These are phyloP conservation scores for Spilogale gracilis DNA, from an alignment of 2,113 vertebrate species.

Conservation along the genomic window DNA sequence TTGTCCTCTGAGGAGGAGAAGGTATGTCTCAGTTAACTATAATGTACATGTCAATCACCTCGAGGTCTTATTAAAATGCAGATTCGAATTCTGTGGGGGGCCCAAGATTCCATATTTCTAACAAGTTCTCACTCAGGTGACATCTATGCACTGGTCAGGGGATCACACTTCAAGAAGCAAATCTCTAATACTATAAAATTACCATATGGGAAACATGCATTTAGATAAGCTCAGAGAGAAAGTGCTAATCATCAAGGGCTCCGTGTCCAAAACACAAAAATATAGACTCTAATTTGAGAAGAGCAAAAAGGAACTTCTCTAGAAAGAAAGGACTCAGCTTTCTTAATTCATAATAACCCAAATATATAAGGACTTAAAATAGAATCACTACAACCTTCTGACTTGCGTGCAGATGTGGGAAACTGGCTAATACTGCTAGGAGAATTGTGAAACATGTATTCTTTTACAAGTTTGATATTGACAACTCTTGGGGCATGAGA, in stretches of 20 bases:
- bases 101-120: not conserved
- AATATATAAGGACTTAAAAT: conserved; percentile 22
- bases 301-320: conserved; percentile 28
- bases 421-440: not conserved
- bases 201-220: not conserved
- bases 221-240: not conserved
- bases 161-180: not conserved
- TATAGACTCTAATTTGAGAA: not conserved
- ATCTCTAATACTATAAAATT: not conserved
- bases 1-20: not conserved
- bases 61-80: not conserved
- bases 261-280: conserved; percentile 10
- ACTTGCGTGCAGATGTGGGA: not conserved
- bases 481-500: not conserved
- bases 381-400: not conserved
- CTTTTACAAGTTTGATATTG: not conserved
- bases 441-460: not conserved
- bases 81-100: not conserved
- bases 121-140: not conserved
- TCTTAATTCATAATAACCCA: not conserved
- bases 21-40: not conserved
- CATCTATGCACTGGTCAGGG: not conserved
- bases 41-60: not conserved
- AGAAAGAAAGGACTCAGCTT: not conserved
- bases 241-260: not conserved